phyloP scores from a whole-genome alignment of 2,797 vertebrate genomes.

The Tapera naevia region DNA sequence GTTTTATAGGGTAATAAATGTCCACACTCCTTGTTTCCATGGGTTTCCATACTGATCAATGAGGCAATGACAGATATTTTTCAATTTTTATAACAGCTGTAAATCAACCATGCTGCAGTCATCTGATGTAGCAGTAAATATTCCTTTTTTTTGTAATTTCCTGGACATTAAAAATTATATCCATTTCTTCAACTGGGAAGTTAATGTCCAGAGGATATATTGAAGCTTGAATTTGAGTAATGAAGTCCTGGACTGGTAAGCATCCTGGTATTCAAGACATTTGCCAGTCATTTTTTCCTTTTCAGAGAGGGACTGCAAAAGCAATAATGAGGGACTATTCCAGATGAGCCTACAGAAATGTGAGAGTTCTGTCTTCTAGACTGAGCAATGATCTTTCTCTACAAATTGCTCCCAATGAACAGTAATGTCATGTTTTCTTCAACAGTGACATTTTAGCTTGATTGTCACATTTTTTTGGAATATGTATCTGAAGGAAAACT shows the following conservation, averaged over 20 bases:
- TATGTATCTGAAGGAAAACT: neutral
- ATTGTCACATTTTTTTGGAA: neutral
- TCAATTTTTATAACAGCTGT: neutral
- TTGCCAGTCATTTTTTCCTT: neutral
- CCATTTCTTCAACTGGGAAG: conserved; percentile 21
- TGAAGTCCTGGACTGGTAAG: neutral
- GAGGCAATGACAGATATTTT: neutral
- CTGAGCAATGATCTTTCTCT: neutral
- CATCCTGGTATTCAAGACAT: neutral
- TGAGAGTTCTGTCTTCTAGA: neutral
- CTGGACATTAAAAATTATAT: conserved; percentile 25
- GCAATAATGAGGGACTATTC: neutral
- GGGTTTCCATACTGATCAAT: conserved; percentile 20
- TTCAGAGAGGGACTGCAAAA: neutral
- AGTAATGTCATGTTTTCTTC: neutral
- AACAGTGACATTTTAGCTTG: neutral
- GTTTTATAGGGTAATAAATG: neutral
- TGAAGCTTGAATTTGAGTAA: conserved; percentile 17
- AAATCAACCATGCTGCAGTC: conserved; percentile 29
- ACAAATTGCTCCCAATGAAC: neutral
- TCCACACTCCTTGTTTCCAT: neutral
- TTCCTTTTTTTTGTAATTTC: neutral
- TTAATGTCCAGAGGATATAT: conserved; percentile 30
- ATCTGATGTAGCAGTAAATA: neutral
- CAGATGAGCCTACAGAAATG: neutral